Percentiles rank a stretch among this genome's conserved stretches.
phyloP scores from a whole-genome alignment of 2,888 invertebrate genomes.

The Dioctria linearis region DNA sequence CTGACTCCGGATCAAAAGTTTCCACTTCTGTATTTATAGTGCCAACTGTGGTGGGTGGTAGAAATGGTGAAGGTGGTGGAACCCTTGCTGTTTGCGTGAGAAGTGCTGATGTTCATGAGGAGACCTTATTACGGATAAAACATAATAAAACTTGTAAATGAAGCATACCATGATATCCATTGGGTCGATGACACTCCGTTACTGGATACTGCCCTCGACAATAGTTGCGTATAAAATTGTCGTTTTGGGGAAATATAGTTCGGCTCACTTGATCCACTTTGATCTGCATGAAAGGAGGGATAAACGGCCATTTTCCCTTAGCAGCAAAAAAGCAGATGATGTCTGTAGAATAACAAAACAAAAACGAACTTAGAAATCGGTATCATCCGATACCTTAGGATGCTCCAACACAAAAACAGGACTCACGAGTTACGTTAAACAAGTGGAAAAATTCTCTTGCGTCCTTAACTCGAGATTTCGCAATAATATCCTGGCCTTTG shows the following conservation, averaged over 20 bases:
- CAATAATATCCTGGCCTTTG: conserved; percentile 62
- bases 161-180: conserved; percentile 43
- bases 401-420: not conserved
- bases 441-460: conserved; percentile 67
- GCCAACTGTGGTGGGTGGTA: conserved; percentile 58
- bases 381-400: no score
- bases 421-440: conserved; percentile 63
- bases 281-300: conserved; percentile 68
- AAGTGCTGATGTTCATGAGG: conserved; percentile 3
- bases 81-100: not conserved
- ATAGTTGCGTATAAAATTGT: conserved; percentile 66
- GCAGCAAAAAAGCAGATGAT: conserved; percentile 70
- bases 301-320: conserved; percentile 70
- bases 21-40: conserved; percentile 63
- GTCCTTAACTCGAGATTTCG: conserved; percentile 65
- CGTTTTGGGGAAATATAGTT: conserved; percentile 66
- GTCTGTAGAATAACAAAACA: conserved; percentile 61
- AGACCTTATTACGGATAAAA: conserved; percentile 28
- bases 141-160: not conserved
- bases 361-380: not conserved
- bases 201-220: conserved; percentile 69
- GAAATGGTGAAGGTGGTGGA: not conserved
- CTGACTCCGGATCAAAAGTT: conserved; percentile 60
- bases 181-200: conserved; percentile 68
- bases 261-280: conserved; percentile 66